phyloP scores from a whole-genome alignment of 2,888 invertebrate species.

The Dolichomitus sp. region DNA sequence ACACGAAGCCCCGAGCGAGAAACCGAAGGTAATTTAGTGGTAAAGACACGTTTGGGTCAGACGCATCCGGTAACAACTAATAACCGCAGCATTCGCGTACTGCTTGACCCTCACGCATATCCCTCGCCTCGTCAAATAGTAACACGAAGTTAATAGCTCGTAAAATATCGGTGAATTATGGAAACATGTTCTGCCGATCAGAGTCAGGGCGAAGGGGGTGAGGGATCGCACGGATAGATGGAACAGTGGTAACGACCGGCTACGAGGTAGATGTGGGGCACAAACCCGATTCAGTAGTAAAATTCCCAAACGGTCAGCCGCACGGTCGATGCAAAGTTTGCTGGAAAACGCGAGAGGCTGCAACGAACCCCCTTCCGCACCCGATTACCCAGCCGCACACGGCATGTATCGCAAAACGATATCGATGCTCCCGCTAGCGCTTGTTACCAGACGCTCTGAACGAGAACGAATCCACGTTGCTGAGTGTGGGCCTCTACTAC shows the following conservation, averaged over 20 bases:
- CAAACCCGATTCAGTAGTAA: slow-evolving; percentile 55
- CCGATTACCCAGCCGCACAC: slow-evolving; percentile 29
- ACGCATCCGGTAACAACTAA: slow-evolving; percentile 39
- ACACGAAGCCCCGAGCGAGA: neutral
- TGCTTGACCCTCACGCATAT: neutral
- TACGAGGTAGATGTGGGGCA: neutral
- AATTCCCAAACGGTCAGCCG: slow-evolving; percentile 60
- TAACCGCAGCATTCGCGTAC: slow-evolving; percentile 19
- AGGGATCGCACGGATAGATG: neutral
- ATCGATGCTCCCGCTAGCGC: slow-evolving; percentile 42
- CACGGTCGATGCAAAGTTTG: slow-evolving; percentile 54
- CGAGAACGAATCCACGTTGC: slow-evolving; percentile 32
- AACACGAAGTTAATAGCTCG: slow-evolving; percentile 58
- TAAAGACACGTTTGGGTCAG: slow-evolving; percentile 34
- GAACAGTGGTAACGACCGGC: slow-evolving; percentile 29
- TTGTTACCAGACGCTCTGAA: slow-evolving; percentile 26
- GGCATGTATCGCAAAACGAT: slow-evolving; percentile 60
- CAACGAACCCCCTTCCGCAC: slow-evolving; percentile 32
- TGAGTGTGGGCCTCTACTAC: neutral
- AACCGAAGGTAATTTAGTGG: slow-evolving; percentile 8
- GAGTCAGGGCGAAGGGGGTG: slow-evolving; percentile 14
- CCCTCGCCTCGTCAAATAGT: slow-evolving; percentile 46
- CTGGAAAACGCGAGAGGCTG: slow-evolving; percentile 27
- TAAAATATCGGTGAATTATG: slow-evolving; percentile 59
- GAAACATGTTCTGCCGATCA: slow-evolving; percentile 34